Base-by-base conservation (phyloP, 2,113 vertebrate species). In the Pampusana beccarii region DNA sequence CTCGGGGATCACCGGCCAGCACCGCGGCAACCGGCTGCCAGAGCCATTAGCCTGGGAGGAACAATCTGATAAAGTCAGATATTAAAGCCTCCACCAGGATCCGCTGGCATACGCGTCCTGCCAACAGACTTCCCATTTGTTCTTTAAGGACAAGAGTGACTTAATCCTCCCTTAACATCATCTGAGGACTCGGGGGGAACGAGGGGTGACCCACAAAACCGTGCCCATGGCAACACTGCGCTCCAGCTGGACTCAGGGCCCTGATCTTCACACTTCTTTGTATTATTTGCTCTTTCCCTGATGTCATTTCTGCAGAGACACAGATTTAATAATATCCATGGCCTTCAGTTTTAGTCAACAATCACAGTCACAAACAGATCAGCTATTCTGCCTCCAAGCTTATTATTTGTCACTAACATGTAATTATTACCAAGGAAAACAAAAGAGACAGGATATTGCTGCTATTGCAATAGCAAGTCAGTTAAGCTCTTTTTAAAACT, bases 251-350 rank as follows among this genome's bases (percentile, higher is more conserved):
- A 58, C 93, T 84, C 51, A 10, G 21, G 46, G 84, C 81, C 34
- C 10, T 23, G 66, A 89, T 87, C 91, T 77, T 44, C 94, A 61
- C 73, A 34, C 66, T 61, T 69, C 94, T 94, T 80, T 87, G 90
- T 85, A 46, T 53, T 10, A 61, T 26, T 48, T 69, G 57, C 1
- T 42, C 62, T 77, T 38, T 88, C 89, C 88, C 87, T 88, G 90
- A 87, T 91, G 84, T 75, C 93, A 95, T 61, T 87, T 82, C 87
- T 95, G 90, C 69, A 93, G 73, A 74, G 62, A 77, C 90, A 82
- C 42, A 94, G 53, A 93, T 51, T 96, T 65, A 95, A 38, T 31
- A 93, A 64, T 6, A 77, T 12, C 75, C 42, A 36, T 2, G 9
- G 19, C 79, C 80, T 79, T 88, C 84, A 69, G 78, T 48, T 72